A percentile compares a stretch with the other conserved stretches of the same genome.
phyloP scores from a whole-genome alignment of 35 echinoderm and acorn worm species.

The Apostichopus californicus region DNA sequence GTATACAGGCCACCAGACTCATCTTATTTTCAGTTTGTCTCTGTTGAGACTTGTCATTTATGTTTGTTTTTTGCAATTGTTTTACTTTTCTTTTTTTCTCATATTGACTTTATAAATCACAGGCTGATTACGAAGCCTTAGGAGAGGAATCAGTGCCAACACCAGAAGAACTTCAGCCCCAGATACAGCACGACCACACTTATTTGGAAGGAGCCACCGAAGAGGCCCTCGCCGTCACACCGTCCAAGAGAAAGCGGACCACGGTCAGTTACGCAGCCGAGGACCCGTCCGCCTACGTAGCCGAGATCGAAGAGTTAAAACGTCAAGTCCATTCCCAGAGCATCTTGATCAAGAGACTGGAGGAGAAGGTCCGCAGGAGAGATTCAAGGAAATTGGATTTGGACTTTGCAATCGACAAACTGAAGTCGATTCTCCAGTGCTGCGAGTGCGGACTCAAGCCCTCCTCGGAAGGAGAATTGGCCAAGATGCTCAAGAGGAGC shows the following conservation, averaged over 20 bases:
- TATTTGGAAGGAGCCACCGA: background rate
- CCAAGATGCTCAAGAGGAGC: slow-evolving; percentile 50
- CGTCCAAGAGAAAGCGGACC: background rate
- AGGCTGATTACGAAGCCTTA: slow-evolving; percentile 33
- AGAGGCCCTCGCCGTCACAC: background rate
- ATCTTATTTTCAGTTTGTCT: too few relatives aligned
- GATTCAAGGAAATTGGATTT: background rate
- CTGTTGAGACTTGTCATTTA: too few relatives aligned
- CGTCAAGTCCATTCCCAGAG: background rate
- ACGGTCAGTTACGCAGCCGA: background rate
- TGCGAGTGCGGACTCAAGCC: slow-evolving; percentile 56
- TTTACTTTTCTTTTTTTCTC: background rate
- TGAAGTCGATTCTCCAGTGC: slow-evolving; percentile 38
- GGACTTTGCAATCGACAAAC: slow-evolving; percentile 38
- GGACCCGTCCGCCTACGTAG: background rate
- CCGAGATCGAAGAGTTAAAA: slow-evolving; percentile 28
- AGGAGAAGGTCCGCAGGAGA: background rate
- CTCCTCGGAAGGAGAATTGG: background rate
- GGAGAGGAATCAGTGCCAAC: background rate
- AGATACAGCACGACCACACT: slow-evolving; percentile 28
- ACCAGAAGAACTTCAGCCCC: background rate
- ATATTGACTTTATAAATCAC: background rate
- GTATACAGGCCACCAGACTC: too few relatives aligned
- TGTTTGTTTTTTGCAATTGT: background rate
- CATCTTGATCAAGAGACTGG: slow-evolving; percentile 29